A percentile compares a stretch with the other conserved stretches of the same genome.
Evolutionary conservation across 2,113 vertebrate species (phyloP).

Genomic region (Psammodynastes pulverulentus): DNA sequence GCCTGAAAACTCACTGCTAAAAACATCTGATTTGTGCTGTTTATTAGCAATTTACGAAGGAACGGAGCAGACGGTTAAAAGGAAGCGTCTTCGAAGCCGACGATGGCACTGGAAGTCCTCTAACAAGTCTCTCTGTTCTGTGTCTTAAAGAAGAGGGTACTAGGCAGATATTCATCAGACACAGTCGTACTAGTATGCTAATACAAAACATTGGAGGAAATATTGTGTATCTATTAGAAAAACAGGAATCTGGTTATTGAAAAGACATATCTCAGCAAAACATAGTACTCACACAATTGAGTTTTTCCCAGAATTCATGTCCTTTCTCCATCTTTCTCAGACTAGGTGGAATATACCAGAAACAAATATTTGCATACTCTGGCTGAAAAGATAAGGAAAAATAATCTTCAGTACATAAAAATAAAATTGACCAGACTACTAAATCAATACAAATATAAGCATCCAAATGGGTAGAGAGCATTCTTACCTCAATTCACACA

Average conservation of each 20-base stretch:
- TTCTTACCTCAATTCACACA: not conserved
- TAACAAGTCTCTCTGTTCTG: not conserved
- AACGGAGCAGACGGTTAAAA: too few species aligned
- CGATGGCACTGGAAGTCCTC: too few species aligned
- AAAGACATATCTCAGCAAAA: not conserved
- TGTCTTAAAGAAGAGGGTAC: not conserved
- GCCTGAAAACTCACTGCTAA: too few species aligned
- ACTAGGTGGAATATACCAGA: constrained; percentile 83
- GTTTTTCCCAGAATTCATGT: constrained; percentile 76
- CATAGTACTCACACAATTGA: constrained; percentile 66
- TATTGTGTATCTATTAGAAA: not conserved
- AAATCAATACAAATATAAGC: not conserved
- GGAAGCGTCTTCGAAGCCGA: too few species aligned
- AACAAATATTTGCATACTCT: constrained; percentile 78
- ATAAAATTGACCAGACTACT: not conserved
- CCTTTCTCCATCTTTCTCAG: constrained; percentile 72
- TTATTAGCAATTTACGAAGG: too few species aligned
- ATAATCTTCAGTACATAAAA: not conserved
- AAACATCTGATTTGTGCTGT: too few species aligned
- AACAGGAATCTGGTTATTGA: not conserved
- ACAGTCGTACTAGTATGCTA: not conserved
- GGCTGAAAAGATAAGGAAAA: constrained; percentile 67
- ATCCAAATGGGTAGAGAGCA: not conserved
- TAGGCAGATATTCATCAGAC: not conserved
- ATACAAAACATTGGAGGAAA: not conserved